These are phyloP conservation scores for Ptycholaimellus sp. DNA, from an alignment of 2,888 invertebrate genomes.

Conservation along the genomic window DNA sequence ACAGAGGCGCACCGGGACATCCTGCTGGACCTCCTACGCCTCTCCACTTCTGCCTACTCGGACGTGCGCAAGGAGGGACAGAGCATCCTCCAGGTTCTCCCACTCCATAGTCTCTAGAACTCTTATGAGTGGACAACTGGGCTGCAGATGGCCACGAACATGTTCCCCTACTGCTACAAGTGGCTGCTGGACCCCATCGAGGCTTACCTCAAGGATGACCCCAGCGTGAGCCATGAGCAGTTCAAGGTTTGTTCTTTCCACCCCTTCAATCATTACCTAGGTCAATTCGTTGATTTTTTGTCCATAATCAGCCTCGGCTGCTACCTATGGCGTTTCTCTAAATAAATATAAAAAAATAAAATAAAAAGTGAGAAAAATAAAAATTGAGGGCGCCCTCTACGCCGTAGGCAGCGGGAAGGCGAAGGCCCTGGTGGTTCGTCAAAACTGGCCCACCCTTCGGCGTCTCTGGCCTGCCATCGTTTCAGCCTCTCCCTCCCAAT, in stretches of 20 bases:
- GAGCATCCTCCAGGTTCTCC: neutral
- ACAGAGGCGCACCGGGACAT: conserved; percentile 40
- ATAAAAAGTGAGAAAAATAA: no score
- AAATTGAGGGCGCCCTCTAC: conserved; percentile 55
- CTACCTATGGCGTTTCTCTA: no score
- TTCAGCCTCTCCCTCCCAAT: no score
- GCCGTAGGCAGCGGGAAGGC: conserved; percentile 44
- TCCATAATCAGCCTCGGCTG: no score
- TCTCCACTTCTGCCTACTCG: conserved; percentile 44
- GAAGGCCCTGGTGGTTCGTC: conserved; percentile 42
- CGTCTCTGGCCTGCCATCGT: conserved; percentile 55
- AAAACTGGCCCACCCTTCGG: conserved; percentile 48
- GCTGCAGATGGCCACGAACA: conserved; percentile 39
- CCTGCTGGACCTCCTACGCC: conserved; percentile 38
- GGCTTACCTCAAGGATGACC: conserved; percentile 33
- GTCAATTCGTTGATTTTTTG: no score
- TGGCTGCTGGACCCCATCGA: conserved; percentile 43
- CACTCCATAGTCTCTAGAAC: neutral
- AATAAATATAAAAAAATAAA: no score
- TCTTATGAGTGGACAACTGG: conserved; percentile 30
- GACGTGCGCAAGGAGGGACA: conserved; percentile 29
- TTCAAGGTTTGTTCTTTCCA: conserved; percentile 36
- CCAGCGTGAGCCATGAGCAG: conserved; percentile 40
- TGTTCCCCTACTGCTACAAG: conserved; percentile 46
- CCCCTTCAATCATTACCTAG: no score